phyloP scores from a whole-genome alignment of 2,797 vertebrate genomes.

The Hydrophis major region DNA sequence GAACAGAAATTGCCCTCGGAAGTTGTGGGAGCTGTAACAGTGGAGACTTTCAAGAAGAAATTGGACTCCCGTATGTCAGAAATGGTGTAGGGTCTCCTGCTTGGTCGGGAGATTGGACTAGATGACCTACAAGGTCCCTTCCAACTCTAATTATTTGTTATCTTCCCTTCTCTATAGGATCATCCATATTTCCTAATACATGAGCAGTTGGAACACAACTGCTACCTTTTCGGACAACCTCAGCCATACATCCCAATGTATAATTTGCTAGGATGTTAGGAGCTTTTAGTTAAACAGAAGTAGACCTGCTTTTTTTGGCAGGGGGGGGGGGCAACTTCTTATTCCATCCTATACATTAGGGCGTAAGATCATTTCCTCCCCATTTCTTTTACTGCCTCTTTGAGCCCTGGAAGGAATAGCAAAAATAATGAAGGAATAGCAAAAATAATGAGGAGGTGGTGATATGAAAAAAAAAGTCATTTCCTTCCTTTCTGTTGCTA shows the following conservation, averaged over 20 bases:
- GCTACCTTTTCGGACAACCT: neutral
- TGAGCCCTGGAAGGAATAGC: neutral
- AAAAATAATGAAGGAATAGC: neutral
- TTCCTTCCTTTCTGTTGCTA: neutral
- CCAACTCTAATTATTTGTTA: too few relatives aligned
- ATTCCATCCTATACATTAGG: neutral
- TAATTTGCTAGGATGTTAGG: neutral
- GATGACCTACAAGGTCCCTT: too few relatives aligned
- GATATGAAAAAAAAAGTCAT: neutral
- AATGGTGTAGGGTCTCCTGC: too few relatives aligned
- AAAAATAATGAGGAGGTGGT: neutral
- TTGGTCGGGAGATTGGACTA: too few relatives aligned
- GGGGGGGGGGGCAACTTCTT: neutral
- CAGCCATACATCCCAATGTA: neutral
- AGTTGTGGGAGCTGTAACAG: too few relatives aligned
- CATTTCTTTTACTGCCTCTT: neutral
- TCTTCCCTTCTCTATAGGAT: neutral
- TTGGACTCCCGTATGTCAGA: too few relatives aligned
- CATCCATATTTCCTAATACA: neutral
- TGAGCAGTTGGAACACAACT: neutral
- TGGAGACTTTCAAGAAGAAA: too few relatives aligned
- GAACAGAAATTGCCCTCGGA: too few relatives aligned
- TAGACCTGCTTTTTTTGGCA: neutral
- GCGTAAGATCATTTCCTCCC: neutral
- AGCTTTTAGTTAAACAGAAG: neutral